Percentiles rank a stretch among this genome's conserved stretches.
Conservation (phyloP, 2,888 invertebrate genomes). For the Drosophila ustulata region DNA sequence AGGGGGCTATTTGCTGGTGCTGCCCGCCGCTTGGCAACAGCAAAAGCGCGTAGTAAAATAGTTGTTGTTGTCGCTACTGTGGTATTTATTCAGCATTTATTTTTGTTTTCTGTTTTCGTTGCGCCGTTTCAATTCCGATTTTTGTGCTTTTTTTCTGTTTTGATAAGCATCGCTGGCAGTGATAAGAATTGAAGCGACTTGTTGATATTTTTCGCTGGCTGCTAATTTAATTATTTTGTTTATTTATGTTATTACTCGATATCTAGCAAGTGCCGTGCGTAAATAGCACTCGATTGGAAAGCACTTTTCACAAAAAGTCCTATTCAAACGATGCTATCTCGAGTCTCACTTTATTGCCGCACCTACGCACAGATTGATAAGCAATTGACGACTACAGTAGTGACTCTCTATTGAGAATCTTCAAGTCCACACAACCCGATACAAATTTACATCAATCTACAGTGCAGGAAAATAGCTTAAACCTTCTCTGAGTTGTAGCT, state of each 20-base stretch:
- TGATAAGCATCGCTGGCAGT: constrained; percentile 32
- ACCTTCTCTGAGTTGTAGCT: not conserved
- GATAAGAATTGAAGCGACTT: constrained; percentile 53
- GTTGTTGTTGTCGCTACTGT: constrained; percentile 4
- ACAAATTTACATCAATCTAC: not conserved
- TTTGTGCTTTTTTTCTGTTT: constrained; percentile 27
- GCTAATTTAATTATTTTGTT: constrained; percentile 66
- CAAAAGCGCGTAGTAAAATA: not conserved
- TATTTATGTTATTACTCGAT: constrained; percentile 47
- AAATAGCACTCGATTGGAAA: constrained; percentile 26
- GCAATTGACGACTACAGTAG: not conserved
- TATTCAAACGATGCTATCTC: constrained; percentile 5
- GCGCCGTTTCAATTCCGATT: not conserved
- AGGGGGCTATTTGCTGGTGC: constrained; percentile 6
- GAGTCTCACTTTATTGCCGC: not conserved
- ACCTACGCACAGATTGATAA: not conserved
- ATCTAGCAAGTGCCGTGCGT: constrained; percentile 24
- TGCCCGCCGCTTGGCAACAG: constrained; percentile 20
- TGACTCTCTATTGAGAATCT: not conserved
- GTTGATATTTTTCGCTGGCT: constrained; percentile 39
- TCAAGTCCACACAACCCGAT: not conserved
- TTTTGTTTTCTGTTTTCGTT: constrained; percentile 21
- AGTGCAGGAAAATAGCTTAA: not conserved
- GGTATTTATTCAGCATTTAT: constrained; percentile 21
- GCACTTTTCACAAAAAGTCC: constrained; percentile 4